Evolutionary conservation across 2,888 invertebrate genomes (phyloP).

Genomic region (Erebia palarica): DNA sequence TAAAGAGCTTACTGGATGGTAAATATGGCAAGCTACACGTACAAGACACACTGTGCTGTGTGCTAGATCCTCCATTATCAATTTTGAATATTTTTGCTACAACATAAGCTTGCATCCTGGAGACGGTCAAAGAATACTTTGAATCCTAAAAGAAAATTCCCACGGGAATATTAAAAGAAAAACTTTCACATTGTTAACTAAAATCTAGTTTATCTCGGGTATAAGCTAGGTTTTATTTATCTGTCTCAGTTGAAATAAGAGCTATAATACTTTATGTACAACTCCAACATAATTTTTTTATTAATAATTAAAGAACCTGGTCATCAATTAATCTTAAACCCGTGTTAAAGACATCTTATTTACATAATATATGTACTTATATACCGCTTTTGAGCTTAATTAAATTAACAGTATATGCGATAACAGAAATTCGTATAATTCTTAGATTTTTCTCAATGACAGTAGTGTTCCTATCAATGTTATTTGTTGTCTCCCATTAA

Average conservation of each 20-base stretch:
- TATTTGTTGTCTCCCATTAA: slow-evolving; percentile 73
- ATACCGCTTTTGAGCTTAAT: slow-evolving; percentile 11
- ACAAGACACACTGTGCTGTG: no score
- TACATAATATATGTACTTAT: not conserved
- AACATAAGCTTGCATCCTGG: no score
- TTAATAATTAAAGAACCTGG: not conserved
- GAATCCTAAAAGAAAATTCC: no score
- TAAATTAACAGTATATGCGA: slow-evolving; percentile 9
- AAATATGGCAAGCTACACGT: no score
- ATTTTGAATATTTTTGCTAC: no score
- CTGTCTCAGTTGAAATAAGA: not conserved
- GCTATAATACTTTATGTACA: not conserved
- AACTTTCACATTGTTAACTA: no score
- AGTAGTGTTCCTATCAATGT: slow-evolving; percentile 53
- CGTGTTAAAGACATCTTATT: slow-evolving; percentile 10
- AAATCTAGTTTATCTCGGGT: no score
- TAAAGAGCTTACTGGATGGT: no score
- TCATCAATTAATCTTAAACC: slow-evolving; percentile 8
- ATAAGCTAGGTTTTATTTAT: not conserved
- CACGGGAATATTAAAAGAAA: no score
- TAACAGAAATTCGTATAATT: slow-evolving; percentile 22
- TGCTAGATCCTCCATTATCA: no score
- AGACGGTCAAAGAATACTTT: no score
- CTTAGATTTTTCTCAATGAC: slow-evolving; percentile 29
- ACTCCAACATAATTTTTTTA: not conserved